These are phyloP conservation scores for Benthosema pterotum DNA, from an alignment of 2,797 vertebrate genomes.

Conservation along the genomic window DNA sequence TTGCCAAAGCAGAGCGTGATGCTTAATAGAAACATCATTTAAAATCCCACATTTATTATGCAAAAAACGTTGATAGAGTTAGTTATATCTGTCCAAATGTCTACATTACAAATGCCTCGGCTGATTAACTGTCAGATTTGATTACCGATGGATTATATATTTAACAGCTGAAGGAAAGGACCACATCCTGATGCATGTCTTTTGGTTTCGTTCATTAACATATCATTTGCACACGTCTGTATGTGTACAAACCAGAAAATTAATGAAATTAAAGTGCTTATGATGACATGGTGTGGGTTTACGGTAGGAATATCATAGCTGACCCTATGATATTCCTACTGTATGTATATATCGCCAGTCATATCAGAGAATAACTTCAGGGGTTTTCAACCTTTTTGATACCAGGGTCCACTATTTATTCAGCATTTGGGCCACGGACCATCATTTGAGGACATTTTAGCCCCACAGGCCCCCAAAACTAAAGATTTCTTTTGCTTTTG, in stretches of 20 bases:
- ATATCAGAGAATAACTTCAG: too few species aligned
- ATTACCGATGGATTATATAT: conserved; percentile 85
- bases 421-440: too few species aligned
- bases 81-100: conserved; percentile 81
- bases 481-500: too few species aligned
- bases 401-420: too few species aligned
- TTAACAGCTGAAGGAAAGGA: conserved; percentile 80
- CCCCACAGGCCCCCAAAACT: too few species aligned
- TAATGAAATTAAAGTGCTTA: conserved; percentile 18
- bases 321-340: too few species aligned
- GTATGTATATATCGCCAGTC: too few species aligned
- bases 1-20: conserved; percentile 81
- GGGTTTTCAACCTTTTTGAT: too few species aligned
- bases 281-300: not conserved
- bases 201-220: conserved; percentile 64
- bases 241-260: conserved; percentile 5
- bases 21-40: conserved; percentile 85
- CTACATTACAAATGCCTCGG: conserved; percentile 78
- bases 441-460: too few species aligned
- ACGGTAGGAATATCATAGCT: not conserved
- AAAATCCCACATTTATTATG: conserved; percentile 84
- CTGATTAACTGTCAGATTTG: conserved; percentile 86
- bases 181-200: conserved; percentile 69
- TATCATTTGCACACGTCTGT: conserved; percentile 53
- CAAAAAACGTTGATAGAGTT: conserved; percentile 84